A percentile compares a stretch with the other conserved stretches of the same genome.
These are phyloP conservation scores for Spilosoma lubricipeda DNA, from an alignment of 2,888 invertebrate genomes.

Conservation along the genomic window DNA sequence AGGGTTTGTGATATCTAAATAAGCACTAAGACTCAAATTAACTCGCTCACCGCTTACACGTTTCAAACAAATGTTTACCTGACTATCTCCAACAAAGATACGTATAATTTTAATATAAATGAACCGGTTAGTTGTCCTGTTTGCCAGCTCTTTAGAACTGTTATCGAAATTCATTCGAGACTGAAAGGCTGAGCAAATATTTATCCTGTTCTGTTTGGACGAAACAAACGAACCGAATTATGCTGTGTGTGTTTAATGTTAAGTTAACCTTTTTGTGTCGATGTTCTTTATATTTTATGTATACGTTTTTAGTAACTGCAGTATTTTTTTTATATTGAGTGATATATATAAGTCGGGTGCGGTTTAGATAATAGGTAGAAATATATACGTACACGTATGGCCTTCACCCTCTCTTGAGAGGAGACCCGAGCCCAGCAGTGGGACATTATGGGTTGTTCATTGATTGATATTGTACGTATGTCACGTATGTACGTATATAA, in stretches of 20 bases:
- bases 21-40: too few species aligned
- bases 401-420: too few species aligned
- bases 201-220: constrained; percentile 25
- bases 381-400: too few species aligned
- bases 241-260: constrained; percentile 10
- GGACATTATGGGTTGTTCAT: too few species aligned
- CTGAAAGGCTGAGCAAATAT: constrained; percentile 24
- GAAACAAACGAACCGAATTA: constrained; percentile 21
- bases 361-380: too few species aligned
- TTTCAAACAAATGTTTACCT: not conserved
- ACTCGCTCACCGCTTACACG: not conserved
- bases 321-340: not conserved
- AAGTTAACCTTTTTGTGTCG: constrained; percentile 10
- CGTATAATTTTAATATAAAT: constrained; percentile 18
- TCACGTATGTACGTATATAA: too few species aligned
- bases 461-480: too few species aligned
- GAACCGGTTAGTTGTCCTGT: constrained; percentile 19
- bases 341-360: not conserved
- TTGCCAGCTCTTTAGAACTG: constrained; percentile 13
- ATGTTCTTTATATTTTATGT: not conserved
- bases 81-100: not conserved
- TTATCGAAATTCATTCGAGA: constrained; percentile 37
- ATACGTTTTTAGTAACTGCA: not conserved
- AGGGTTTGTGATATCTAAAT: too few species aligned
- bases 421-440: too few species aligned